These are phyloP conservation scores for Glandiceps talaboti DNA, from an alignment of 53 echinoderm and acorn worm species.

Conservation along the genomic window DNA sequence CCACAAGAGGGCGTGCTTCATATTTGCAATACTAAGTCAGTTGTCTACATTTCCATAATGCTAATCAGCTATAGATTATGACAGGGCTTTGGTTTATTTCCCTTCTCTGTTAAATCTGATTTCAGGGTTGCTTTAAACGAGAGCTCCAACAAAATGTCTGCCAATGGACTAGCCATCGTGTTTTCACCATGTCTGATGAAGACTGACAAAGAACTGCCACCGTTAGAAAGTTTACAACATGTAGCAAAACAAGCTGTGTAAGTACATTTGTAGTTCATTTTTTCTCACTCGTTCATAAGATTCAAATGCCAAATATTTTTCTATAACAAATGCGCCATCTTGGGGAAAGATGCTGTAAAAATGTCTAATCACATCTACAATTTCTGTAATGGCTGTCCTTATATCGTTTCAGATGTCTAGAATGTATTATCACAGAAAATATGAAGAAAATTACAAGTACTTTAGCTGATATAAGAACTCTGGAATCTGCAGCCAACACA, in stretches of 20 bases:
- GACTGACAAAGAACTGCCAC: conserved; percentile 41
- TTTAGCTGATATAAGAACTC: conserved; percentile 63
- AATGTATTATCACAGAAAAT: conserved; percentile 85
- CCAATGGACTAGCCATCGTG: conserved; percentile 80
- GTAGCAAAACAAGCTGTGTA: conserved; percentile 91
- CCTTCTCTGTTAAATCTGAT: background rate
- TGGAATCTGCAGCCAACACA: conserved; percentile 60
- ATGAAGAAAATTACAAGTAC: conserved; percentile 50
- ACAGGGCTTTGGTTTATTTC: too few species aligned
- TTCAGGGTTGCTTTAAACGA: conserved; percentile 70
- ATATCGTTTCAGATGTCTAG: conserved; percentile 47
- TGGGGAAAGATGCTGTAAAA: too few species aligned
- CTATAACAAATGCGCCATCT: too few species aligned
- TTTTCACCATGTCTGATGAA: conserved; percentile 88
- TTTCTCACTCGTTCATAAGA: background rate
- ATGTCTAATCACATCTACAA: too few species aligned
- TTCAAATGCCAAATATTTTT: background rate
- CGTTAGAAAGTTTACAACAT: conserved; percentile 91
- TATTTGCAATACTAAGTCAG: too few species aligned
- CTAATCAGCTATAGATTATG: too few species aligned
- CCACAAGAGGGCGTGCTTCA: too few species aligned
- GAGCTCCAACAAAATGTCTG: conserved; percentile 81
- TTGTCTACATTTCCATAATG: too few species aligned
- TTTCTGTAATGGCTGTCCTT: too few species aligned
- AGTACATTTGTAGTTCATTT: too few species aligned